These are phyloP conservation scores for Narcine bancroftii DNA, from an alignment of 2,113 vertebrate species.

Conservation along the genomic window DNA sequence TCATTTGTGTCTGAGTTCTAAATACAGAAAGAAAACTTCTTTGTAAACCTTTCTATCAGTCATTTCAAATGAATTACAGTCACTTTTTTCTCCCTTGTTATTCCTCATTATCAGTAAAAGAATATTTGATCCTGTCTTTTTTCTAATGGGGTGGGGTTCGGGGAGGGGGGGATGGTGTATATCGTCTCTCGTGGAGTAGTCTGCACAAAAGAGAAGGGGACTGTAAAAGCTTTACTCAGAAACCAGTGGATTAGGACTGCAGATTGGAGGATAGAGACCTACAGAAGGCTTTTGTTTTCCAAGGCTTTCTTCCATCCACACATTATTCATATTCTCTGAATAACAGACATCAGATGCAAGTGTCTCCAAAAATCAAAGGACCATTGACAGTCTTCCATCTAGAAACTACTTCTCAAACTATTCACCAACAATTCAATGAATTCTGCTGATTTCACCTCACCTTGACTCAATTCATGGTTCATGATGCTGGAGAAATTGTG, in stretches of 20 bases:
- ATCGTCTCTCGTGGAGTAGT: neutral
- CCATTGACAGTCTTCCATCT: neutral
- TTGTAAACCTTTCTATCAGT: conserved; percentile 21
- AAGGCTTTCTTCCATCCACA: neutral
- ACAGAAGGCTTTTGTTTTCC: conserved; percentile 11
- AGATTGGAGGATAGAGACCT: neutral
- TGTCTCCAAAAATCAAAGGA: neutral
- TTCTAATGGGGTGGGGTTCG: neutral
- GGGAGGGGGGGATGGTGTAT: too few relatives aligned
- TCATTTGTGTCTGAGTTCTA: neutral
- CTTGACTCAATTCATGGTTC: neutral
- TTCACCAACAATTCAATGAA: too few relatives aligned
- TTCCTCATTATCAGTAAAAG: conserved; percentile 18
- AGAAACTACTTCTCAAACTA: too few relatives aligned
- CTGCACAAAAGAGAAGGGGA: neutral
- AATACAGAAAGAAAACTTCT: conserved; percentile 3
- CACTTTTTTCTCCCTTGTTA: neutral
- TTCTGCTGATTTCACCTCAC: neutral
- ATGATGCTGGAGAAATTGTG: too few relatives aligned
- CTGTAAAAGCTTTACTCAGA: neutral
- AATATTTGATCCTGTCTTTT: conserved; percentile 6
- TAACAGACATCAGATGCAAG: neutral
- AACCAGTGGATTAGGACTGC: conserved; percentile 16
- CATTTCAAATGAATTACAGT: conserved; percentile 27
- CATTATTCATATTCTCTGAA: neutral